Evolutionary conservation across 2,888 invertebrate genomes (phyloP).

Genomic region (Rhagonycha lutea): DNA sequence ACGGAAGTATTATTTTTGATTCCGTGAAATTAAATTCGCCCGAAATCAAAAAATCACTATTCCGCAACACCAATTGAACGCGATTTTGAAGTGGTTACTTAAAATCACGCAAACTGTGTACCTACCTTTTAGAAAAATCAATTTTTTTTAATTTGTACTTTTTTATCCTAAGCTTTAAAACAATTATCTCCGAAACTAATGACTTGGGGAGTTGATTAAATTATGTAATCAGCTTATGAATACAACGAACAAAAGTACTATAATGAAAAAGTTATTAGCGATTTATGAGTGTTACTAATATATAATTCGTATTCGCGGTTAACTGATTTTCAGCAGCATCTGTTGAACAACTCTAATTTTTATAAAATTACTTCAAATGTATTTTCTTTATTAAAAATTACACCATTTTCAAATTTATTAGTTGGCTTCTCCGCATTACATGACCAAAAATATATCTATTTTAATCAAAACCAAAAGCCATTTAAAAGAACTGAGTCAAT

Average conservation of each 20-base stretch:
- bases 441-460: neutral
- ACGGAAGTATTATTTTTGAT: neutral
- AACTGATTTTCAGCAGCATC: conserved; percentile 1
- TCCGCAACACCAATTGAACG: neutral
- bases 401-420: neutral
- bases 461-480: neutral
- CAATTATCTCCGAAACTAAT: neutral
- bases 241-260: neutral
- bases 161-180: neutral
- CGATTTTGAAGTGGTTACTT: neutral
- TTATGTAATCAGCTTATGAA: neutral
- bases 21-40: neutral
- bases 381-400: neutral
- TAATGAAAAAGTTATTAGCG: conserved; percentile 4
- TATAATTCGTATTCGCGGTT: neutral
- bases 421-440: neutral
- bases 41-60: neutral
- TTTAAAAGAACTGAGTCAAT: too few relatives aligned
- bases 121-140: neutral
- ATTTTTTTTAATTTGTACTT: neutral
- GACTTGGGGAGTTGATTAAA: neutral
- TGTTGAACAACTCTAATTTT: conserved; percentile 1
- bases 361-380: neutral
- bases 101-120: neutral
- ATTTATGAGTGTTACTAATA: neutral